Conservation (phyloP, 2,797 vertebrate species). For the Sparidentex hasta region DNA sequence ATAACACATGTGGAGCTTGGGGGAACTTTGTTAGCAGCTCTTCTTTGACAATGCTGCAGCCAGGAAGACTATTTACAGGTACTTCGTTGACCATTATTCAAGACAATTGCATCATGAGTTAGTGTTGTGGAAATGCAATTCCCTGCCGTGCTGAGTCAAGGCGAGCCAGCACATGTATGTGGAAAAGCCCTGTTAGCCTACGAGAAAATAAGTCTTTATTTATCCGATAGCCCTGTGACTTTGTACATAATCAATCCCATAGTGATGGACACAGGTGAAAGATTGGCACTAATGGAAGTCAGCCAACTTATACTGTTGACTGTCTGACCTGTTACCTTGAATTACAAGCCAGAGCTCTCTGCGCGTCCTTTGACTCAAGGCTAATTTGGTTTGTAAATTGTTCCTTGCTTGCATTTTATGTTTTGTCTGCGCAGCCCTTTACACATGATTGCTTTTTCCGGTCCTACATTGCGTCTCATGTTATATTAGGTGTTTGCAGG, state of each 20-base stretch:
- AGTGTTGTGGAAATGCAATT: too few species aligned
- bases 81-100: too few species aligned
- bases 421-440: conserved; percentile 34
- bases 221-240: conserved; percentile 50
- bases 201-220: conserved; percentile 38
- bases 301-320: conserved; percentile 21
- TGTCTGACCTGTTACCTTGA: conserved; percentile 34
- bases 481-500: conserved; percentile 18
- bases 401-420: conserved; percentile 34
- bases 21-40: too few species aligned
- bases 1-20: too few species aligned
- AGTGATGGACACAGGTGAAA: conserved; percentile 39
- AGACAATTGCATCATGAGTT: too few species aligned
- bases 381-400: conserved; percentile 59
- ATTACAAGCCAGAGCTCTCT: conserved; percentile 18
- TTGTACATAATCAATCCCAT: conserved; percentile 66
- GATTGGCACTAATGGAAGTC: conserved; percentile 14
- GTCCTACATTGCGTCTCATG: conserved; percentile 21
- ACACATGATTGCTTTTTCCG: conserved; percentile 27
- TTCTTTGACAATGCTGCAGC: too few species aligned
- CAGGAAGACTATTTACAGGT: too few species aligned
- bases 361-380: conserved; percentile 17
- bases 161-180: too few species aligned
- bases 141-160: too few species aligned
- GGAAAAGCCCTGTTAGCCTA: conserved; percentile 6